Evolutionary conservation across 2,113 vertebrate species (phyloP), one percentile per base, ranked within the genome.

Genomic region (Indri indri): DNA sequence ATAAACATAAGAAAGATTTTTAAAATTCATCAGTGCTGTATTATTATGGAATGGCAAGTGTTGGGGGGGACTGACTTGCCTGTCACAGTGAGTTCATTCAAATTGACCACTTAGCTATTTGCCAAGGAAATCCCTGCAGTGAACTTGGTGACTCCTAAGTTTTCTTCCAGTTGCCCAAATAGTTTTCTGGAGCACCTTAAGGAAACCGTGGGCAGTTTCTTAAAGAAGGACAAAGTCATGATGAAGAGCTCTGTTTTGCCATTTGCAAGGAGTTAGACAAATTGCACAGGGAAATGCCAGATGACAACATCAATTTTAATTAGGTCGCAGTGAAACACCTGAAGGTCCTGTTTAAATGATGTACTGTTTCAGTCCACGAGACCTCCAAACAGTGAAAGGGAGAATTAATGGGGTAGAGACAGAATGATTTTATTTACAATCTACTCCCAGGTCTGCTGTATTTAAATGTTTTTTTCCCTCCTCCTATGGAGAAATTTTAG

Each of bases 401-500:
- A 81, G 8, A 97, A 95, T 89, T 88, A 88, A 86, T 40, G 40
- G 80, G 32, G 32, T 34, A n/a, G 22, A 47, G 70, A 73, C 23
- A 95, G 89, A 91, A 63, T 40, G 68, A 59, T 88, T 85, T 32
- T 57, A 61, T 76, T 97, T 85, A 83, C 17, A 92, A 20, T 50
- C 52, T 83, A 25, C 23, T 86, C 11, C n/a, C 66, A 63, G 47
- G 22, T 79, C 82, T 81, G 47, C 27, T 82, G 7, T 14, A 23
- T 79, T 88, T 73, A 63, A 59, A 16, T 52, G 9, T 32, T 45
- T 45, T 54, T 61, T 79, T 94, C 66, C 25, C 96, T 92, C 37
- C 9, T 96, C 68, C 66, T 40, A 30, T 66, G 85, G 88, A 94
- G 84, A 96, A 59, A 85, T 90, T 96, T 92, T 79, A 79, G 47